Conservation (phyloP, 30 jellyfish, hydroid and myxozoan genomes). For the Hydractinia echinata region DNA sequence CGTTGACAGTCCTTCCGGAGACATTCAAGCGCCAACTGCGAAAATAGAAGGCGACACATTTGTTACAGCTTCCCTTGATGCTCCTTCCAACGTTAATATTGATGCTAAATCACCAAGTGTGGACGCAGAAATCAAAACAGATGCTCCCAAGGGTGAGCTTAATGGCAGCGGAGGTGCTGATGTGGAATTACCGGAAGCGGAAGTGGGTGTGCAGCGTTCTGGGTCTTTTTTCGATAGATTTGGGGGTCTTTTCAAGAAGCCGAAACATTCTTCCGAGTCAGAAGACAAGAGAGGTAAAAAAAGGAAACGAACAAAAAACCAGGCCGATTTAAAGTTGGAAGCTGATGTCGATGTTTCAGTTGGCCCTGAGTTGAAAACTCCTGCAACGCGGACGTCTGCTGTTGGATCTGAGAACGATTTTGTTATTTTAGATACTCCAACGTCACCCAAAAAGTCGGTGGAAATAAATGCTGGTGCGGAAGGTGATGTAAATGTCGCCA, state of each 20-base stretch:
- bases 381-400: neutral
- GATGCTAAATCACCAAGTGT: neutral
- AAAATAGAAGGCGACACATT: too few species aligned
- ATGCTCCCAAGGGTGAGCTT: neutral
- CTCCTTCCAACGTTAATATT: too few species aligned
- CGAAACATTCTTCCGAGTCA: neutral
- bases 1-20: slow-evolving; percentile 21
- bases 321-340: neutral
- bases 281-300: slow-evolving; percentile 17
- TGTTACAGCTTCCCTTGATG: too few species aligned
- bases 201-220: neutral
- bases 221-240: slow-evolving; percentile 20
- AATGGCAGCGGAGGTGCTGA: neutral
- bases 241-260: neutral
- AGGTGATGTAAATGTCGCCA: slow-evolving; percentile 5
- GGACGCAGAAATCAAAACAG: neutral
- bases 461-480: neutral
- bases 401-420: slow-evolving; percentile 18
- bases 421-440: slow-evolving; percentile 30
- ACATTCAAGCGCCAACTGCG: neutral
- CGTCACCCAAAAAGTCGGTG: slow-evolving; percentile 3
- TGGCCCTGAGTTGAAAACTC: neutral
- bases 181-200: slow-evolving; percentile 4
- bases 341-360: neutral
- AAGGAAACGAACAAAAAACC: neutral